Evolutionary conservation across 2,113 vertebrate species (phyloP).

Genomic region (Rhynchomys soricoides): DNA sequence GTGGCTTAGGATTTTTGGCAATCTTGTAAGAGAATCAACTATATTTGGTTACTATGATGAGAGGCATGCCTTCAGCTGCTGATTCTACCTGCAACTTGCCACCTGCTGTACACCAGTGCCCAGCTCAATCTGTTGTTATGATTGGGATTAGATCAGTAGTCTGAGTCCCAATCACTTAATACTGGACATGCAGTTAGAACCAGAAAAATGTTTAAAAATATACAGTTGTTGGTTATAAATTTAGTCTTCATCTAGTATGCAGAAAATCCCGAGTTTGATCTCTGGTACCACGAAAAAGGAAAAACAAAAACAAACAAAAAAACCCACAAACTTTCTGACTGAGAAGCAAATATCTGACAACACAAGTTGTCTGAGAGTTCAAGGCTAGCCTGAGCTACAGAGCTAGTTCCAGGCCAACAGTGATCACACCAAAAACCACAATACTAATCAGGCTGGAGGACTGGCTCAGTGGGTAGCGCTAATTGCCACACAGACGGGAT

Average conservation of each 20-base stretch:
- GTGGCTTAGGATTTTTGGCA: background rate
- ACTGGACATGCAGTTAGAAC: background rate
- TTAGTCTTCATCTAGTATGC: no score
- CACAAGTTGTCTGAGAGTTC: background rate
- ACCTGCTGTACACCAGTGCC: background rate
- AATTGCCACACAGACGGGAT: background rate
- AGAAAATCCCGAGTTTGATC: background rate
- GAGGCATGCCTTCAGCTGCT: background rate
- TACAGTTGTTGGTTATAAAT: no score
- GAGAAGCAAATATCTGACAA: background rate
- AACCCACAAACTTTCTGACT: background rate
- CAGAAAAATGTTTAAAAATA: background rate
- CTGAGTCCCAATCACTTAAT: background rate
- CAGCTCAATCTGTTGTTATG: background rate
- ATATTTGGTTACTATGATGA: background rate
- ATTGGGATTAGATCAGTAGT: background rate
- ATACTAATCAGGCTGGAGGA: background rate
- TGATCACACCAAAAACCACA: background rate
- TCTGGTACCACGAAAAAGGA: background rate
- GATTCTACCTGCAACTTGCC: background rate
- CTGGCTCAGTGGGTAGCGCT: background rate
- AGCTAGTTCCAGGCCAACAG: background rate
- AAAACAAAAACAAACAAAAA: background rate
- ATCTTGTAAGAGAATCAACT: background rate
- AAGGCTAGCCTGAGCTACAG: background rate